phyloP scores from a whole-genome alignment of 2,888 invertebrate species.

The Tenthredo amoena region DNA sequence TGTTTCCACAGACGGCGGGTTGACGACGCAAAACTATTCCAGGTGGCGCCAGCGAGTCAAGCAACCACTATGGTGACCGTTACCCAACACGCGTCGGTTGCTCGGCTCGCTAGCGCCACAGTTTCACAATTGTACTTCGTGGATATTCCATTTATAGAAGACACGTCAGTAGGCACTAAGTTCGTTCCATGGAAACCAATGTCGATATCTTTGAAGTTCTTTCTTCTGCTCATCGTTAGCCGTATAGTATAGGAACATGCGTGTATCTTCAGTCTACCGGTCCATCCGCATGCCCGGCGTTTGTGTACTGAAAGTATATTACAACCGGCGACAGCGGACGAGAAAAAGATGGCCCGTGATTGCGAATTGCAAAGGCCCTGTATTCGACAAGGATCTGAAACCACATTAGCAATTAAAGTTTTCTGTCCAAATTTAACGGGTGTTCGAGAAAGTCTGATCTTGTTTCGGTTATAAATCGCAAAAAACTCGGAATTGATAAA shows the following conservation, averaged over 20 bases:
- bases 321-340: neutral
- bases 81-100: too few species aligned
- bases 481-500: neutral
- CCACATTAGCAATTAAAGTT: neutral
- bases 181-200: neutral
- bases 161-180: neutral
- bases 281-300: neutral
- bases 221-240: neutral
- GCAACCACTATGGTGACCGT: too few species aligned
- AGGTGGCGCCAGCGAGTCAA: too few species aligned
- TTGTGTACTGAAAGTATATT: neutral
- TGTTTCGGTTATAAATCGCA: too few species aligned
- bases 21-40: too few species aligned
- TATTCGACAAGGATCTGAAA: neutral
- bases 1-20: neutral
- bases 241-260: neutral
- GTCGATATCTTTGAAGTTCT: neutral
- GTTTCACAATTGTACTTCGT: neutral
- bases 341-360: conserved; percentile 11
- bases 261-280: neutral
- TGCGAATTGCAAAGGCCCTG: neutral
- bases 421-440: neutral
- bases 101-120: too few species aligned
- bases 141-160: neutral
- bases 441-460: neutral